Percentiles rank a stretch among this genome's conserved stretches.
Conservation (phyloP, 2,888 invertebrate genomes). For the Drosophila cracens region DNA sequence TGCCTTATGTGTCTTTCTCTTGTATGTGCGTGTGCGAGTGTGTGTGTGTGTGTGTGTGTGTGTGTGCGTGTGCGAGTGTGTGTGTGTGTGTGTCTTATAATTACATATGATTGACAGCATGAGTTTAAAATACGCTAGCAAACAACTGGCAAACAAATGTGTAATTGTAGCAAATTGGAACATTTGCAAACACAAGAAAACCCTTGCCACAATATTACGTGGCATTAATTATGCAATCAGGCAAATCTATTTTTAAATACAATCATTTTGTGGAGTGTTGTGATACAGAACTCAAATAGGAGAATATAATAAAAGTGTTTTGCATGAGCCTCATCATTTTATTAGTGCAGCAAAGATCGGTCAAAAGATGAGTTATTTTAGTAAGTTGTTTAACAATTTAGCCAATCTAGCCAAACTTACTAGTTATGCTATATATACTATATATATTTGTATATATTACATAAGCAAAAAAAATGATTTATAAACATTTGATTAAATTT, state of each 20-base stretch:
- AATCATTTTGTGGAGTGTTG: background rate
- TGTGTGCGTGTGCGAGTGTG: constrained; percentile 12
- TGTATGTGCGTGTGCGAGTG: constrained; percentile 5
- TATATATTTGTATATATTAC: no score
- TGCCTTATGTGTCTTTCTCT: constrained; percentile 24
- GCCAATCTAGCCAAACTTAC: background rate
- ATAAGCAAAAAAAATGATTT: background rate
- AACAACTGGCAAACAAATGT: constrained; percentile 15
- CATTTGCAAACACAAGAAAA: constrained; percentile 16
- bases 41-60: constrained; percentile 6
- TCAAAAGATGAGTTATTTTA: background rate
- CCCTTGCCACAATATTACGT: background rate
- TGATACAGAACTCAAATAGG: background rate
- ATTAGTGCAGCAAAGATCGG: background rate
- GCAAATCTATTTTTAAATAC: background rate
- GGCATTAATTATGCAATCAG: background rate
- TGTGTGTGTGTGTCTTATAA: constrained; percentile 44
- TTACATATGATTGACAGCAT: constrained; percentile 63
- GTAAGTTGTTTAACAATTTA: background rate
- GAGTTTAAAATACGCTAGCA: constrained; percentile 25
- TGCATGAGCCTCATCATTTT: no score
- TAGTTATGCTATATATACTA: background rate
- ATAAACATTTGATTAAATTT: background rate
- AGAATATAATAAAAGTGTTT: background rate
- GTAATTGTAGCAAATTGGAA: constrained; percentile 32